Percentiles rank a stretch among this genome's conserved stretches.
Conservation (phyloP, 2,797 vertebrate species). For the Epinephelus awoara region DNA sequence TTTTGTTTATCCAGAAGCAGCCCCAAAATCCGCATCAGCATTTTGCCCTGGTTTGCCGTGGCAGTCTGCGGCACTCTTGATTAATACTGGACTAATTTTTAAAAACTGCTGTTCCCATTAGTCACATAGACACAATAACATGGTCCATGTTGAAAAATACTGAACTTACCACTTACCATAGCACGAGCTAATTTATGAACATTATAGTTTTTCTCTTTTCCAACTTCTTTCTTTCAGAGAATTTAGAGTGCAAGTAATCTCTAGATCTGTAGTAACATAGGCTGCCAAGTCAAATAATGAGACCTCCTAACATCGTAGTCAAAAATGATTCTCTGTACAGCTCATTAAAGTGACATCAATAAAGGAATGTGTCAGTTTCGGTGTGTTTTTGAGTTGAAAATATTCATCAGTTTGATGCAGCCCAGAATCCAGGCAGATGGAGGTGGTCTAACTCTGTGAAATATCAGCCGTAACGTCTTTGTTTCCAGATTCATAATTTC, state of each 20-base stretch:
- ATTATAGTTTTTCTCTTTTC: background rate
- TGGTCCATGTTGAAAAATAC: no score
- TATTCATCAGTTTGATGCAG: background rate
- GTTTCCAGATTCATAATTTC: background rate
- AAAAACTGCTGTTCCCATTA: no score
- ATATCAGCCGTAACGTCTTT: background rate
- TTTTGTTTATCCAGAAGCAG: no score
- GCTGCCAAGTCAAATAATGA: conserved; percentile 23
- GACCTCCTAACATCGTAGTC: background rate
- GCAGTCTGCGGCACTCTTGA: no score
- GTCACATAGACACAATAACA: no score
- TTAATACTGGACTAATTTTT: no score
- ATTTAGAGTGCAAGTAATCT: no score
- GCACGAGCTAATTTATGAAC: background rate
- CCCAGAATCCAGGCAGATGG: background rate
- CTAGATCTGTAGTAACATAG: background rate
- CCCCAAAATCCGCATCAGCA: no score
- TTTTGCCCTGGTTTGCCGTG: no score
- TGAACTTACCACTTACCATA: no score
- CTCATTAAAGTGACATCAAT: background rate
- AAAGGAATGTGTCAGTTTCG: conserved; percentile 6
- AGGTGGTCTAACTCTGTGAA: background rate
- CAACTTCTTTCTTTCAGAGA: background rate
- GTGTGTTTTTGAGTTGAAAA: background rate
- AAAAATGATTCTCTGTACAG: background rate